Base-by-base conservation (phyloP, 2,113 vertebrate species). In the Vidua chalybeata region DNA sequence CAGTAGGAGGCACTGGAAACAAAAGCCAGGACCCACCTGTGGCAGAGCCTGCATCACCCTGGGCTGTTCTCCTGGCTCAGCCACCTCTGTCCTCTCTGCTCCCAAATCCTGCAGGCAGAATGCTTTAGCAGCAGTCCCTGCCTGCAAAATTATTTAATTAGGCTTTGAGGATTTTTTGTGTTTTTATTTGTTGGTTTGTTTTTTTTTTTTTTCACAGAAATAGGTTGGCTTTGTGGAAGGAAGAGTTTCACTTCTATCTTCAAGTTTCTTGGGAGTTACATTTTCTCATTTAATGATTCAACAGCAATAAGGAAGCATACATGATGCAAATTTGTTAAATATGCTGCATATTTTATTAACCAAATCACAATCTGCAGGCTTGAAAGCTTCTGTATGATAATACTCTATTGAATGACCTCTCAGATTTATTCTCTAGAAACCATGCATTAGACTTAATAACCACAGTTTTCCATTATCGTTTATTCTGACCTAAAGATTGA, bases 401-500 rank as follows among this genome's bases (percentile, higher is more conserved):
- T 80, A 97, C 62, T 78, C 89, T 88, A 73, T 46, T 96, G 93
- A 96, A 91, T 95, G 94, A 97, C 97, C 97, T 96, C 97, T 97
- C 91, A 90, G 95, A 96, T 97, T 94, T 97, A 97, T 96, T 91
- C 87, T 97, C 94, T 84, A 75, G 91, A 97, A 97, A 97, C 86
- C 69, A 81, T 75, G 86, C 75, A 95, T 77, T 93, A 97, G 89
- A 95, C 90, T 97, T 97, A 96, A 97, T 96, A 97, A 95, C 93
- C 80, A 73, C 74, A 94, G 72, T 96, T 94, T 88, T 83, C 97
- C 95, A 97, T 97, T 97, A 97, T 85, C 87, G 66, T 97, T 97
- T 98, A 81, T 97, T 97, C 97, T 97, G 94, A 97, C 97, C 97
- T 97, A 91, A 98, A 97, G 96, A 96, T 93, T 94, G 95, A 97